These are phyloP conservation scores for Deilephila porcellus DNA, from an alignment of 2,888 invertebrate genomes.

Conservation along the genomic window DNA sequence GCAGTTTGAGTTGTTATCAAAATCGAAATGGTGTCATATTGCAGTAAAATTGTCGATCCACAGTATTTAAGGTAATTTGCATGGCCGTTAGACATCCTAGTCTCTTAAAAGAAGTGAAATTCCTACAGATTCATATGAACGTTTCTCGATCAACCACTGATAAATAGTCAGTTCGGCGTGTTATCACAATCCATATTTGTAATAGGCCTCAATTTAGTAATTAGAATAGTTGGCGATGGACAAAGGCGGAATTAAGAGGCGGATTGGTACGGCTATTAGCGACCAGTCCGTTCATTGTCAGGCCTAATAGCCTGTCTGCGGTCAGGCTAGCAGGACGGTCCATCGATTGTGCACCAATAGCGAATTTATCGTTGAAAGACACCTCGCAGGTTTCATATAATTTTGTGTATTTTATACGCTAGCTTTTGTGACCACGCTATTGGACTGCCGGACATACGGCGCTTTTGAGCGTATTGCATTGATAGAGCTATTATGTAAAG, in stretches of 20 bases:
- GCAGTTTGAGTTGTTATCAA: too few species aligned
- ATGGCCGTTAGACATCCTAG: too few species aligned
- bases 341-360: constrained; percentile 18
- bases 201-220: neutral
- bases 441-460: too few species aligned
- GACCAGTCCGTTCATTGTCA: constrained; percentile 32
- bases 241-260: constrained; percentile 36
- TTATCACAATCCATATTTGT: neutral
- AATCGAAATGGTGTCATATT: too few species aligned
- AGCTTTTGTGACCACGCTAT: neutral
- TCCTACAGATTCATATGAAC: too few species aligned
- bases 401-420: neutral
- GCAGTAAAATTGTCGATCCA: too few species aligned
- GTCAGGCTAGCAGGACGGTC: constrained; percentile 1
- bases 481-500: too few species aligned
- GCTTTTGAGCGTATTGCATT: too few species aligned
- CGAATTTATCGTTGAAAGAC: neutral
- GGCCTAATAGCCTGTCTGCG: constrained; percentile 20
- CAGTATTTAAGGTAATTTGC: too few species aligned
- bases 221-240: constrained; percentile 30
- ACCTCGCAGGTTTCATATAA: neutral
- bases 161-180: neutral
- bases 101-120: too few species aligned
- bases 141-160: neutral
- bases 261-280: constrained; percentile 32